Conservation (phyloP, 2,113 vertebrate genomes). For the Helogale parvula region DNA sequence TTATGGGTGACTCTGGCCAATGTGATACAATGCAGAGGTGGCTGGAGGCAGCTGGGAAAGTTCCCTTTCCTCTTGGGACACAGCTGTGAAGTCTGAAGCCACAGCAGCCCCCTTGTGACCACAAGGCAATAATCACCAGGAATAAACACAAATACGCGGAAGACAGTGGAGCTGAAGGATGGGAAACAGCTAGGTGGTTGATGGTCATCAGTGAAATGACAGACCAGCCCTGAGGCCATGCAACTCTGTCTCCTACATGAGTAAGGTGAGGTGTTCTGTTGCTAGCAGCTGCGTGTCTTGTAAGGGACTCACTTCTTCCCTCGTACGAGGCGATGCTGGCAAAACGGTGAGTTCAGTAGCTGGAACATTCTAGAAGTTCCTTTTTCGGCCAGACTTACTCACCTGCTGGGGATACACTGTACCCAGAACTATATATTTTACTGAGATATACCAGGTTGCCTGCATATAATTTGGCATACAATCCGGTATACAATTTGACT, state of each 20-base stretch:
- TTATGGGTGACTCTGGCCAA: background rate
- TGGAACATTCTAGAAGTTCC: background rate
- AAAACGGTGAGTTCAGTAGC: background rate
- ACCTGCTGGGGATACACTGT: background rate
- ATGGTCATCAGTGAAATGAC: background rate
- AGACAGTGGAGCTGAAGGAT: background rate
- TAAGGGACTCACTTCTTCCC: background rate
- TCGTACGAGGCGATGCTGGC: background rate
- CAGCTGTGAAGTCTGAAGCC: background rate
- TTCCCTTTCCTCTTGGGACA: background rate
- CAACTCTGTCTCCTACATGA: too few species aligned
- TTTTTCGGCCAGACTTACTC: background rate
- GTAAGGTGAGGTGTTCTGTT: rapidly evolving
- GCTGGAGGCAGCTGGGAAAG: background rate
- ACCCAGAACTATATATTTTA: background rate
- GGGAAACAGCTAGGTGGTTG: too few species aligned
- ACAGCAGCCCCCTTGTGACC: background rate
- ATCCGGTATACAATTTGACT: background rate
- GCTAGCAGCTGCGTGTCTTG: background rate
- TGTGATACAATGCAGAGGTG: background rate
- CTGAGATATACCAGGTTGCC: background rate
- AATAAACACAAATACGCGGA: background rate
- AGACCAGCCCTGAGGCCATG: rapidly evolving
- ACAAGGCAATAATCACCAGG: background rate
- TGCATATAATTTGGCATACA: background rate